phyloP scores from a whole-genome alignment of 1,140 invertebrate genomes.

The Tyrophagus putrescentiae region DNA sequence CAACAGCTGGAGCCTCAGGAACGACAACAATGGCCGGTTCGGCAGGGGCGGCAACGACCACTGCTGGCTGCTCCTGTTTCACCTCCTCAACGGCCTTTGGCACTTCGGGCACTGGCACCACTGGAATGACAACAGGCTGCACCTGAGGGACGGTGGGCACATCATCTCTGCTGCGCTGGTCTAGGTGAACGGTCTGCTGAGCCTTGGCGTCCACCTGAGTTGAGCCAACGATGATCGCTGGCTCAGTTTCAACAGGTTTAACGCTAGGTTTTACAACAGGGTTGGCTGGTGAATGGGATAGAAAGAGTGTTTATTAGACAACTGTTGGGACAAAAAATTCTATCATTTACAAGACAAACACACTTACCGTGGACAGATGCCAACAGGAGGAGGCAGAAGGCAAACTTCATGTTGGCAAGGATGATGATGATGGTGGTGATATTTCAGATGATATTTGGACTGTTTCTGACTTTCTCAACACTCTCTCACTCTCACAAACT shows the following conservation, averaged over 20 bases:
- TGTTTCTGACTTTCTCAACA: too few species aligned
- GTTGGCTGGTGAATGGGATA: not conserved
- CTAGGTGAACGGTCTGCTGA: not conserved
- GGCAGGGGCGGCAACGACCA: not conserved
- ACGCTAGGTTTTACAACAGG: not conserved
- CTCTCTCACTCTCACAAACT: too few species aligned
- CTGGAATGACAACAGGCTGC: not conserved
- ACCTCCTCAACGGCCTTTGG: not conserved
- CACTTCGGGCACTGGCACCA: not conserved
- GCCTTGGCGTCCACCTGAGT: not conserved
- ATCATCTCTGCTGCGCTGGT: not conserved
- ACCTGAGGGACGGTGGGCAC: not conserved
- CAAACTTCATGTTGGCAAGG: constrained; percentile 2
- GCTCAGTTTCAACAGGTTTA: not conserved
- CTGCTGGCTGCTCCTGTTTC: not conserved
- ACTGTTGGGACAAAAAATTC: too few species aligned
- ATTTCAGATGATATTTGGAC: not conserved
- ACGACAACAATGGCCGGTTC: not conserved
- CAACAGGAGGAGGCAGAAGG: not conserved
- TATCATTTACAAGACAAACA: not conserved
- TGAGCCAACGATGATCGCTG: not conserved
- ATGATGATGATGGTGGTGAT: constrained; percentile 2
- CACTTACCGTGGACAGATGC: not conserved
- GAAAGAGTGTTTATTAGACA: too few species aligned
- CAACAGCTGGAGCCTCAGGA: not conserved